Evolutionary conservation across 1,140 invertebrate species (phyloP).

Genomic region (Brachionus angularis): DNA sequence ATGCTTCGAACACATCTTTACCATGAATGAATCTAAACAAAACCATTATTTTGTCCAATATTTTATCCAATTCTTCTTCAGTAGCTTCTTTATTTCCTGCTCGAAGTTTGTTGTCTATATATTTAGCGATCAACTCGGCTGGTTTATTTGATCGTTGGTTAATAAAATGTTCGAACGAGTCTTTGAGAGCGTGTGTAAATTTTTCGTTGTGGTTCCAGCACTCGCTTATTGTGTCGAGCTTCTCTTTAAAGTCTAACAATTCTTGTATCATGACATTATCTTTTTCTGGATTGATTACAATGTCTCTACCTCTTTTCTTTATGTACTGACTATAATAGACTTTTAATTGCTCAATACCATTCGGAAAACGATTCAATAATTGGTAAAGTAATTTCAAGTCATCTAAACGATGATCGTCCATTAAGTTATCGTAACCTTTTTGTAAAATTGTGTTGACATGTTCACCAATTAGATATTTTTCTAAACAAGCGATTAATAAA

Average conservation of each 20-base stretch:
- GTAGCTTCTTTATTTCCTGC: conserved; percentile 68
- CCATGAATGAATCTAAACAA: conserved; percentile 97
- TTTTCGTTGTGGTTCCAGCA: conserved; percentile 82
- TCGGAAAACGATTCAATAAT: conserved; percentile 79
- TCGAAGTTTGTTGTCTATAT: conserved; percentile 98
- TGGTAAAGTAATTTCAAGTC: conserved; percentile 96
- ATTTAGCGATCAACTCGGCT: conserved; percentile 88
- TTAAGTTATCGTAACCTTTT: conserved; percentile 95
- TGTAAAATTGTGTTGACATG: conserved; percentile 99
- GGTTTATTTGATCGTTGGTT: conserved; percentile 96
- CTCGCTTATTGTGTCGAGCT: conserved; percentile 93
- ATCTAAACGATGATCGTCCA: conserved; percentile 90
- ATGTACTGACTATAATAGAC: conserved; percentile 89
- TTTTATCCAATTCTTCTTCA: conserved; percentile 93
- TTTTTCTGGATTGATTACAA: conserved; percentile 78
- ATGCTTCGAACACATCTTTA: conserved; percentile 98
- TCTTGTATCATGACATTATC: conserved; percentile 78
- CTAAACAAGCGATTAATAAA: conserved; percentile 70
- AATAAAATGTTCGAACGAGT: conserved; percentile 97
- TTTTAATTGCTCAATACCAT: conserved; percentile 87
- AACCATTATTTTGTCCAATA: conserved; percentile 98
- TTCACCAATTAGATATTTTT: conserved; percentile 86
- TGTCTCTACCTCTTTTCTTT: conserved; percentile 83
- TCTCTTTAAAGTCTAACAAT: conserved; percentile 90
- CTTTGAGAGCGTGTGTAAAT: conserved; percentile 90